A percentile compares a stretch with the other conserved stretches of the same genome.
phyloP scores from a whole-genome alignment of 2,797 vertebrate species.

The Pseudochaenichthys georgianus region DNA sequence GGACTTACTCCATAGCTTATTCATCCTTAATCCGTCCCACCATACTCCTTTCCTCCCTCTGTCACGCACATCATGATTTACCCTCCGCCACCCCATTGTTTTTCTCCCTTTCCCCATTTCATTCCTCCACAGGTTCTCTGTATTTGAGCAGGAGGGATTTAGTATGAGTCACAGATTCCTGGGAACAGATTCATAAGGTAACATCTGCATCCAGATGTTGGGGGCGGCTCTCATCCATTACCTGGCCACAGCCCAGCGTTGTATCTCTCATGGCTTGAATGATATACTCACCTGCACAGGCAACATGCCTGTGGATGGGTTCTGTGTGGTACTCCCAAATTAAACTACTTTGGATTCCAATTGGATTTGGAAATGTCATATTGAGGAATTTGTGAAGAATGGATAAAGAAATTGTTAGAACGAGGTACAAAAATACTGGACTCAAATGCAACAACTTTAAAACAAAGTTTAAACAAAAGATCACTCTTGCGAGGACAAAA shows the following conservation, averaged over 20 bases:
- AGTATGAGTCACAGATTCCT: slow-evolving; percentile 76
- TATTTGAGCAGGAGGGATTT: slow-evolving; percentile 37
- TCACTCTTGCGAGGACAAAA: too few relatives aligned
- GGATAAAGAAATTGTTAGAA: too few relatives aligned
- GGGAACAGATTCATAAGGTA: slow-evolving; percentile 61
- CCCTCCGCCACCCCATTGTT: slow-evolving; percentile 12
- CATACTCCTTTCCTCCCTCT: slow-evolving; percentile 35
- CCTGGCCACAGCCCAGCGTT: slow-evolving; percentile 54
- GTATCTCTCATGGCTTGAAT: slow-evolving; percentile 24
- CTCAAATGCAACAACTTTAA: too few relatives aligned
- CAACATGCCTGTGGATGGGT: slow-evolving; percentile 4
- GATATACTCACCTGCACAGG: slow-evolving; percentile 38
- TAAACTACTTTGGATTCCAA: neutral
- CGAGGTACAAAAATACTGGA: too few relatives aligned
- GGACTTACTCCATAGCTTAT: slow-evolving; percentile 17
- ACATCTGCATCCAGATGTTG: slow-evolving; percentile 75
- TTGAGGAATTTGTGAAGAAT: too few relatives aligned
- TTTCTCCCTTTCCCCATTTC: slow-evolving; percentile 8
- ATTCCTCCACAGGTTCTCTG: slow-evolving; percentile 26
- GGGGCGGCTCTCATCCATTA: slow-evolving; percentile 50
- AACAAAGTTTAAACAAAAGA: too few relatives aligned
- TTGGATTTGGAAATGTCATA: too few relatives aligned
- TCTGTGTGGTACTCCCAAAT: neutral
- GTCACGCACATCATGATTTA: slow-evolving; percentile 53
- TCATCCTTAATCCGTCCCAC: slow-evolving; percentile 49